A percentile compares a stretch with the other conserved stretches of the same genome.
These are phyloP conservation scores for Sinodicranocentrus sp. DNA, from an alignment of 2,888 invertebrate species.

Conservation along the genomic window DNA sequence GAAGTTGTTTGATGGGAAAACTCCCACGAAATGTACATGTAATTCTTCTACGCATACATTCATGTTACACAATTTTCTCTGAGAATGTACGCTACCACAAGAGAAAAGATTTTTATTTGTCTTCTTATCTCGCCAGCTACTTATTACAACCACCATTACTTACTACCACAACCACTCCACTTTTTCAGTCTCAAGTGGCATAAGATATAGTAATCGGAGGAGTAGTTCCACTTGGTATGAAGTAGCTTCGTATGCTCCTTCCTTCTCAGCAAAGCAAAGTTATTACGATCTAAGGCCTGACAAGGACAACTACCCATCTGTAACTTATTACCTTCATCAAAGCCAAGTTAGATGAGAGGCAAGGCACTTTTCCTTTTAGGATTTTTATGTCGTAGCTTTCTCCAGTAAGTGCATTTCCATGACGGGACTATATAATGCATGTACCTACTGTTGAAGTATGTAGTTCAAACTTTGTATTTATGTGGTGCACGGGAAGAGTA, in stretches of 20 bases:
- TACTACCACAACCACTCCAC: constrained; percentile 32
- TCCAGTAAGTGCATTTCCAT: background rate
- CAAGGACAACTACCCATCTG: constrained; percentile 54
- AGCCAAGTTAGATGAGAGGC: constrained; percentile 7
- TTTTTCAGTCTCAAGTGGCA: constrained; percentile 13
- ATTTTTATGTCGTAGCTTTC: constrained; percentile 5
- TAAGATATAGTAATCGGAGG: constrained; percentile 18
- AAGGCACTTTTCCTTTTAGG: constrained; percentile 8
- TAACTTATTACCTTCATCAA: constrained; percentile 59
- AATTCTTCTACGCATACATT: background rate
- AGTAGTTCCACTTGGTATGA: constrained; percentile 2
- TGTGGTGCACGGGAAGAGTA: background rate
- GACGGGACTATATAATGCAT: background rate
- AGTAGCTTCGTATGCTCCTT: background rate
- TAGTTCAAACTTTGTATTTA: constrained; percentile 17
- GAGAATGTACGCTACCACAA: background rate
- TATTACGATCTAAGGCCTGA: constrained; percentile 47
- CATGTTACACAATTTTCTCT: too few relatives aligned
- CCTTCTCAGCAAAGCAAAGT: constrained; percentile 30
- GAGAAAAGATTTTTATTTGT: constrained; percentile 52
- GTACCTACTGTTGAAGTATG: background rate
- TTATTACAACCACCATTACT: constrained; percentile 55
- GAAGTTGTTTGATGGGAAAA: background rate
- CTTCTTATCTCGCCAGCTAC: constrained; percentile 48
- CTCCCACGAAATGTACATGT: too few relatives aligned